Conservation (phyloP, 2,113 vertebrate species). For the Heptranchias perlo region DNA sequence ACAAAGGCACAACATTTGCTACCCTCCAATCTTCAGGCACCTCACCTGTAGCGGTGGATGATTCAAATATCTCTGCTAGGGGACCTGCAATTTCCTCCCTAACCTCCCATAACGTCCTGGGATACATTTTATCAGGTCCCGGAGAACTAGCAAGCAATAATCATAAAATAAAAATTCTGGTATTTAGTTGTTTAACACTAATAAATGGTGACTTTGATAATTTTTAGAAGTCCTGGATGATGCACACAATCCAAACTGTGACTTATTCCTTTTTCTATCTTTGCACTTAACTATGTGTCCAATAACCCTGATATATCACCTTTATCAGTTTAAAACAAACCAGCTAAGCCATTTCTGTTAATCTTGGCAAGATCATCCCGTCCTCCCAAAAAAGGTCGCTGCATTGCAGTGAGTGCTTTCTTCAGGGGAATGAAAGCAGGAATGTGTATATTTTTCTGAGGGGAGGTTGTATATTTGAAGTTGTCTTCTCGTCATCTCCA, state of each 20-base stretch:
- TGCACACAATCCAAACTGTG: background rate
- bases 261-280: background rate
- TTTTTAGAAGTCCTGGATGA: conserved; percentile 6
- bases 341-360: background rate
- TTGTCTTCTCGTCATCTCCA: background rate
- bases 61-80: too few relatives aligned
- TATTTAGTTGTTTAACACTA: conserved; percentile 6
- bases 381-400: background rate
- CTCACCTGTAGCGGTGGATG: too few relatives aligned
- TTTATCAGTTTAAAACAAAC: background rate
- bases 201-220: background rate
- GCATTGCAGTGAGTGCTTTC: background rate
- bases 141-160: background rate
- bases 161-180: background rate
- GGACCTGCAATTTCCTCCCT: too few relatives aligned
- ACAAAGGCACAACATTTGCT: too few relatives aligned
- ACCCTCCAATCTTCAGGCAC: too few relatives aligned
- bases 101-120: too few relatives aligned
- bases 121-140: too few relatives aligned
- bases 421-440: background rate
- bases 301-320: background rate
- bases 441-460: background rate
- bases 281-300: background rate
- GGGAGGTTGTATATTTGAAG: too few relatives aligned
- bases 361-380: background rate